Base-by-base conservation (phyloP, 1,140 invertebrate genomes). In the Sarcophaga bullata region DNA sequence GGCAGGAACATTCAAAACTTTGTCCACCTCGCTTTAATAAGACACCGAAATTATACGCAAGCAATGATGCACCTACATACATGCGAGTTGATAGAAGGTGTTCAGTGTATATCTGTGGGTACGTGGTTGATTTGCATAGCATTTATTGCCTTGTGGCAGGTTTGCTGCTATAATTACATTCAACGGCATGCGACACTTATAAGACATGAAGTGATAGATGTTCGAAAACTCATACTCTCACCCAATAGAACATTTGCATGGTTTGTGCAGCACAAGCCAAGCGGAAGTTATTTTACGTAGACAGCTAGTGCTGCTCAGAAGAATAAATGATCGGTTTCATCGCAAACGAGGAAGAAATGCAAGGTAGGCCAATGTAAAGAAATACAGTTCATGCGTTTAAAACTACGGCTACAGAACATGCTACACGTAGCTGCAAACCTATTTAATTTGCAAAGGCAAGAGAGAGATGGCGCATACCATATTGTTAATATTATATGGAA, bases 131-230 rank as follows among this genome's bases (percentile, higher is more conserved):
- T 1, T 37, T 37, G 25, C 1, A 37, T 76, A 52, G 75, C 75
- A 78, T 52, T 78, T 78, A 50, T 78, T 19, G 75, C 19, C 75
- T 10, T 52, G 48, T n/a, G 48, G 48, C 75, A 78, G n/a, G n/a
- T 17, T 50, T 78, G 50, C 75, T 78, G 50, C 75, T n/a, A 78
- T 78, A 78, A 78, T 76, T 76, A 76, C 47, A 76, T 76, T 76
- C 49, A 48, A 48, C 46, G 47, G 48, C 49, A 76, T 48, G n/a
- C 73, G 47, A 76, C 73, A 48, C 48, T 25, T 52, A 78, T 78
- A 17, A 52, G 48, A 4, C 75, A 78, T 78, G 15, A 37, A 37
- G 25, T 37, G 25, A 37, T 50, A 52, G 48, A 52, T 15, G 15
- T 37, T 37, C 11, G 50, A 6, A 50, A 10, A 78, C 47, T 10